Base-by-base conservation (phyloP, 2,888 invertebrate species). In the Nomada lathburiana region DNA sequence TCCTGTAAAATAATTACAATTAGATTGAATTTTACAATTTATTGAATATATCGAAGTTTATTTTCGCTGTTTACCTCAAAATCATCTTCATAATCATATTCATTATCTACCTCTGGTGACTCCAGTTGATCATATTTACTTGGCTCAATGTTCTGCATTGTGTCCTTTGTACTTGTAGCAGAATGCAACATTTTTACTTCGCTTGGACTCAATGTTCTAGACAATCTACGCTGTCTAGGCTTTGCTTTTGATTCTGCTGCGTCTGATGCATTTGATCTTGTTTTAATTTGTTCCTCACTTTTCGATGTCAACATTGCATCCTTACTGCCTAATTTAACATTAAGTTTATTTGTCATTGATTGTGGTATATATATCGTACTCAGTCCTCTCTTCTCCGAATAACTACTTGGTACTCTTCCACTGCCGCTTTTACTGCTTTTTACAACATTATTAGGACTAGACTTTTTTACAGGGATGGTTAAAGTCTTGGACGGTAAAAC, bases 71-170 rank as follows among this genome's bases (percentile, higher is more conserved):
- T 87, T 90, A 94, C 94, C 92, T 94, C 94, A 91, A 94, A 94
- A 90, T 95, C 94, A 88, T 95, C 94, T 76, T 94, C 94, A 80
- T 94, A 94, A 74, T 93, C 89, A 67, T 93, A 91, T 44, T 82
- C 60, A n/a, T 92, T 90, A 16, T 86, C 86, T 26, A 84, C 83
- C 11, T 83, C 80, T 65, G 86, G 80, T 11, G 76, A 77, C 1
- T 87, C 55, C 1, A 26, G n/a, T 52, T 70, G 53, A 2, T 59
- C 55, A 23, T 52, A 42, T 26, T 72, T 29, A 69, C 9, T 55
- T 18, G 63, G 55, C 2, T 74, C 13, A 2, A 44, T 36, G 18
- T 47, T 64, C 4, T 79, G 16, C 11, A 7, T 11, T 20, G 64
- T 26, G 18, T 47, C 36, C 23, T 47, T 29, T 73, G 20, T 65